A percentile compares a stretch with the other conserved stretches of the same genome.
Conservation (phyloP, 2,113 vertebrate species). For the Pantherophis guttatus region DNA sequence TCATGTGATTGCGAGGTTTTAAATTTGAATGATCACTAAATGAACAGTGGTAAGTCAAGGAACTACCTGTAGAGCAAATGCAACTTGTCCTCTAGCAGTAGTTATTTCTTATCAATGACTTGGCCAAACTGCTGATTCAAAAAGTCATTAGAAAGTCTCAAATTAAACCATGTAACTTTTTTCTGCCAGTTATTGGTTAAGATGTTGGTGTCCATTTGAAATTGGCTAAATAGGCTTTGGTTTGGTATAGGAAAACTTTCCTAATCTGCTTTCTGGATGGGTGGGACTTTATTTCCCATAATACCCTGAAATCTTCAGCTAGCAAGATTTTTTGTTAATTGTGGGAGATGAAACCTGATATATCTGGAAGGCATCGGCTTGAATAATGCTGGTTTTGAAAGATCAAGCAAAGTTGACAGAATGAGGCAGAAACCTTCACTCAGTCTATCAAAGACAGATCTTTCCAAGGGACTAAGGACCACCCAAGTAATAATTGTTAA, state of each 20-base stretch:
- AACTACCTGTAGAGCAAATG: background rate
- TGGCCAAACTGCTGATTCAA: constrained; percentile 4
- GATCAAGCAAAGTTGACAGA: background rate
- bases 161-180: background rate
- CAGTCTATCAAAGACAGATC: constrained; percentile 27
- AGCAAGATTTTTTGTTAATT: background rate
- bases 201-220: background rate
- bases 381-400: background rate
- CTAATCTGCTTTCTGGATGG: background rate
- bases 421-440: constrained; percentile 36
- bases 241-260: background rate
- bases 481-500: constrained; percentile 5
- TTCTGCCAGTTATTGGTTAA: background rate
- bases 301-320: background rate
- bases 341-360: background rate
- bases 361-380: background rate
- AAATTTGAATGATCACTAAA: background rate
- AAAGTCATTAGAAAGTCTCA: background rate
- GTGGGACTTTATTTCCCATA: background rate
- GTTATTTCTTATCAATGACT: background rate
- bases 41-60: background rate
- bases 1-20: background rate
- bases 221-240: background rate
- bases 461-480: constrained; percentile 28
- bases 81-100: constrained; percentile 37